phyloP scores from a whole-genome alignment of 1,140 invertebrate species.

The Listronotus bonariensis region DNA sequence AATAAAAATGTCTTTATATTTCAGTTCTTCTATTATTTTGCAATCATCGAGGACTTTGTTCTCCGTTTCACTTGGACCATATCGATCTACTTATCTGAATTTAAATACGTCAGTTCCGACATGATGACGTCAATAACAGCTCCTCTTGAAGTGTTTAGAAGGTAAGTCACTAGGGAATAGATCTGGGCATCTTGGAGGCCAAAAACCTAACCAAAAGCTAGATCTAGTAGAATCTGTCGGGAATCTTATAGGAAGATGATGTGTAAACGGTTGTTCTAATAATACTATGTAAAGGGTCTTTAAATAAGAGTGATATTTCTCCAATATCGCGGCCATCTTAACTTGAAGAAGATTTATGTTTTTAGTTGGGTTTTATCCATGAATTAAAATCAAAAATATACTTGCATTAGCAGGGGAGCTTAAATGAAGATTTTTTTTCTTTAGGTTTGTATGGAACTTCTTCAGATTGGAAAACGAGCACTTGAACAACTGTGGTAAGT shows the following conservation, averaged over 20 bases:
- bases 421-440: too few species aligned
- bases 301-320: too few species aligned
- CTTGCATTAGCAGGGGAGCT: too few species aligned
- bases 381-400: too few species aligned
- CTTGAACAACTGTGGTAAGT: slow-evolving; percentile 93
- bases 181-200: not conserved
- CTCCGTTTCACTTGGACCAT: slow-evolving; percentile 82
- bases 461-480: slow-evolving; percentile 94
- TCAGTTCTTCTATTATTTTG: slow-evolving; percentile 94
- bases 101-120: slow-evolving; percentile 71
- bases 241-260: too few species aligned
- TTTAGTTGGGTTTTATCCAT: too few species aligned
- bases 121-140: slow-evolving; percentile 78
- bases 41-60: slow-evolving; percentile 84
- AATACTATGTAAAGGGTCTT: too few species aligned
- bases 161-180: slow-evolving; percentile 25
- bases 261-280: too few species aligned
- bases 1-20: slow-evolving; percentile 44
- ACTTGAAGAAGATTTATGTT: too few species aligned
- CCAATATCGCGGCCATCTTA: too few species aligned
- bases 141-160: slow-evolving; percentile 81
- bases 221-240: too few species aligned
- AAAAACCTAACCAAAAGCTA: too few species aligned
- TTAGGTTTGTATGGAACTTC: slow-evolving; percentile 89
- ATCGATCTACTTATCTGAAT: slow-evolving; percentile 78